phyloP scores from a whole-genome alignment of 2,797 vertebrate genomes.

The Lophius americanus region DNA sequence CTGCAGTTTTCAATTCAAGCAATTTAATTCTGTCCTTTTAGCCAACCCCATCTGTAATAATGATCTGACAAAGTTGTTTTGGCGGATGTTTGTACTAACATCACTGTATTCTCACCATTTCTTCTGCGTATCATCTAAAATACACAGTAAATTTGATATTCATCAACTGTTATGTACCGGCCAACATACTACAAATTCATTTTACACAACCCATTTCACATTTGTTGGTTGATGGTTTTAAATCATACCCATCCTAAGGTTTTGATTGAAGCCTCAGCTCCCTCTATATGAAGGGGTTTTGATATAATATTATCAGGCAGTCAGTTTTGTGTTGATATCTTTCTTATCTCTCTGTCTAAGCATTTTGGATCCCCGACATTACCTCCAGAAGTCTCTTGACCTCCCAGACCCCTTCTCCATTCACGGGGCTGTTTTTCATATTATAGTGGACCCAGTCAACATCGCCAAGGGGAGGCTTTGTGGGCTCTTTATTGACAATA shows the following conservation, averaged over 20 bases:
- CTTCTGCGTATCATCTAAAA: too few species aligned
- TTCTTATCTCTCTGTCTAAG: not conserved
- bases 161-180: too few species aligned
- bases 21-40: too few species aligned
- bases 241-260: not conserved
- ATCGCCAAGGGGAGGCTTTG: slow-evolving; percentile 49
- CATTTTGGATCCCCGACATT: not conserved
- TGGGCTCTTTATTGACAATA: slow-evolving; percentile 92
- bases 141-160: too few species aligned
- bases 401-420: slow-evolving; percentile 91
- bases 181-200: too few species aligned
- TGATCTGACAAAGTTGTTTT: too few species aligned
- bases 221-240: not conserved
- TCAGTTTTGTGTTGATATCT: too few species aligned
- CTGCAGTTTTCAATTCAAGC: too few species aligned
- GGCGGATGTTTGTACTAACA: not conserved
- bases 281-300: too few species aligned
- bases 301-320: not conserved
- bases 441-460: slow-evolving; percentile 87
- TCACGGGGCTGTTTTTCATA: slow-evolving; percentile 87
- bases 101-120: not conserved
- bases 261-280: too few species aligned
- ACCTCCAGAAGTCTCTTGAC: slow-evolving; percentile 96
- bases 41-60: too few species aligned
- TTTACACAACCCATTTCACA: not conserved